These are phyloP conservation scores for Mylabris phalerata DNA, from an alignment of 1,140 invertebrate species.

Conservation along the genomic window DNA sequence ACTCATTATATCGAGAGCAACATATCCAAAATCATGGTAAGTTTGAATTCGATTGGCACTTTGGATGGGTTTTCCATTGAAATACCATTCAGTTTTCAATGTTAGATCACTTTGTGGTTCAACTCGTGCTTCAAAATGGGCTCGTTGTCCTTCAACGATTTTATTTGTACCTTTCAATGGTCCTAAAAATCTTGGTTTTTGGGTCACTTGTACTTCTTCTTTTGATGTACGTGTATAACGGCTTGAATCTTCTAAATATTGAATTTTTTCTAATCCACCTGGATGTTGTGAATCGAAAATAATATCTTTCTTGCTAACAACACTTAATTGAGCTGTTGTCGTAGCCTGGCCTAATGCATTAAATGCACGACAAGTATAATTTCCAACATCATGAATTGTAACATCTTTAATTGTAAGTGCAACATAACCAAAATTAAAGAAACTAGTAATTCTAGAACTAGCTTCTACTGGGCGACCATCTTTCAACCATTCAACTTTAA, in stretches of 20 bases:
- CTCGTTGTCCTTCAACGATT: conserved; percentile 91
- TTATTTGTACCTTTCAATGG: conserved; percentile 85
- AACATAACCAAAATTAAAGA: conserved; percentile 95
- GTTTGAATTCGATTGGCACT: conserved; percentile 83
- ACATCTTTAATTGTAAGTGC: conserved; percentile 93
- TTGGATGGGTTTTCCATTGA: conserved; percentile 78
- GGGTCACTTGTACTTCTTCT: conserved; percentile 68
- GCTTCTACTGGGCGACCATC: conserved; percentile 86
- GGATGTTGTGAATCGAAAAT: conserved; percentile 82
- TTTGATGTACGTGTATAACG: conserved; percentile 56
- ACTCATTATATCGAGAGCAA: conserved; percentile 86
- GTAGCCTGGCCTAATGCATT: conserved; percentile 83
- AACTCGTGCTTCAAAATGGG: conserved; percentile 92
- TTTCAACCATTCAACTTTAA: conserved; percentile 93
- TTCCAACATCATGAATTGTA: conserved; percentile 82
- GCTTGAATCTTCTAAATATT: conserved; percentile 77
- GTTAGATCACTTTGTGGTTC: conserved; percentile 88
- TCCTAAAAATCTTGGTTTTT: conserved; percentile 78
- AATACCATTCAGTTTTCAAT: conserved; percentile 86
- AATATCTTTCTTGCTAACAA: conserved; percentile 78
- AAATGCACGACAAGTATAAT: conserved; percentile 83
- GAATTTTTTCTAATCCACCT: conserved; percentile 80
- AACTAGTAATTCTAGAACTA: conserved; percentile 87
- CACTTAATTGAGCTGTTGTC: conserved; percentile 81
- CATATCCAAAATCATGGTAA: conserved; percentile 93